Conservation (phyloP, 2,888 invertebrate genomes). For the Drosophila seclusa region DNA sequence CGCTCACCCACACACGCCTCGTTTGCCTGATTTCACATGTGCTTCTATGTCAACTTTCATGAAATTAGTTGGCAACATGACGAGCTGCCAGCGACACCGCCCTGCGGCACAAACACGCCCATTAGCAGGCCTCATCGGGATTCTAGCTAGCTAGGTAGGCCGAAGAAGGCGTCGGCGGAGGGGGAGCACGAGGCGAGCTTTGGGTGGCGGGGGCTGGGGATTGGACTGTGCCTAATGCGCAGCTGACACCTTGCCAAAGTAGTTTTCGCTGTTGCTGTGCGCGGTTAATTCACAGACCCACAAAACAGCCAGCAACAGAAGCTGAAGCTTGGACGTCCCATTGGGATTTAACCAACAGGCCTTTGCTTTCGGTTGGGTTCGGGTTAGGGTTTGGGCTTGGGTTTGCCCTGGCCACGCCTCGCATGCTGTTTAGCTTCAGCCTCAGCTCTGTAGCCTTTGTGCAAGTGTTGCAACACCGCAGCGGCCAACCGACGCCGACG, state of each 20-base stretch:
- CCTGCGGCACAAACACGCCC: slow-evolving; percentile 70
- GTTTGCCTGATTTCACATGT: slow-evolving; percentile 76
- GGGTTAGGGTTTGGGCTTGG: not conserved
- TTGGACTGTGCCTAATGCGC: slow-evolving; percentile 64
- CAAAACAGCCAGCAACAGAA: slow-evolving; percentile 29
- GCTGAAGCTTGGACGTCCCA: slow-evolving; percentile 49
- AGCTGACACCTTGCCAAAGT: slow-evolving; percentile 79
- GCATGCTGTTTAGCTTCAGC: not conserved
- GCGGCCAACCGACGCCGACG: not conserved
- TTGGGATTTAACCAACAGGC: slow-evolving; percentile 60
- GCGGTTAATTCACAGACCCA: slow-evolving; percentile 59
- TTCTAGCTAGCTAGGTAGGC: slow-evolving; percentile 3
- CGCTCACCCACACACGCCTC: slow-evolving; percentile 13
- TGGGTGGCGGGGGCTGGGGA: slow-evolving; percentile 7
- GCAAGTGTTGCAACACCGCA: slow-evolving; percentile 74
- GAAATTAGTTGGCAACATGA: slow-evolving; percentile 83
- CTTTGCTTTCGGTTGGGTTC: slow-evolving; percentile 12
- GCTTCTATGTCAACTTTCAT: slow-evolving; percentile 82
- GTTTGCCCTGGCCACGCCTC: slow-evolving; percentile 23
- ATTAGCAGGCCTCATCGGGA: slow-evolving; percentile 58
- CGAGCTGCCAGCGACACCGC: slow-evolving; percentile 72
- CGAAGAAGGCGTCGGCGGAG: slow-evolving; percentile 5
- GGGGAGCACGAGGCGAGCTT: not conserved
- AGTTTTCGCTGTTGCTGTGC: slow-evolving; percentile 72
- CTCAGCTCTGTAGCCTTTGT: slow-evolving; percentile 17